These are phyloP conservation scores for Pseudomugil tenellus DNA, from an alignment of 2,797 vertebrate genomes.

Conservation along the genomic window DNA sequence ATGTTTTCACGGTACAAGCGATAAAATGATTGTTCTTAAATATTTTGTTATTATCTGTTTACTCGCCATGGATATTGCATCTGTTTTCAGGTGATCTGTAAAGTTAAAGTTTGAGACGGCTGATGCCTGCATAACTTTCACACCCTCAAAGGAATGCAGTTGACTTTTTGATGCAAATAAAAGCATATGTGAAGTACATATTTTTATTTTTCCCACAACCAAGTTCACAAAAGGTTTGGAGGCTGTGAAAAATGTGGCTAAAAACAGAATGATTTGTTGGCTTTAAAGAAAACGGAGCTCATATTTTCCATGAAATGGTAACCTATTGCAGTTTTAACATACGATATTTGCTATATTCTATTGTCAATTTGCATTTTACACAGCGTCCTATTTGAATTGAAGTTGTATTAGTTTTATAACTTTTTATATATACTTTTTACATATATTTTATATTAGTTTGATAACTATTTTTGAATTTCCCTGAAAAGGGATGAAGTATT, in stretches of 20 bases:
- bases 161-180: constrained; percentile 62
- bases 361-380: background rate
- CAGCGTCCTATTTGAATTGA: background rate
- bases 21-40: constrained; percentile 36
- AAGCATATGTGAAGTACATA: constrained; percentile 44
- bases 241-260: background rate
- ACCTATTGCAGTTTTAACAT: no score
- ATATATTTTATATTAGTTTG: no score
- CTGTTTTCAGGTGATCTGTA: constrained; percentile 31
- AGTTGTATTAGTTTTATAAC: no score
- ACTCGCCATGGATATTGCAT: constrained; percentile 42
- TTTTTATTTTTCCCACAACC: background rate
- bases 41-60: constrained; percentile 45
- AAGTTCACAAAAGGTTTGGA: background rate
- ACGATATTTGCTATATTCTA: background rate
- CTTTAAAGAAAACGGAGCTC: no score
- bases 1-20: constrained; percentile 24
- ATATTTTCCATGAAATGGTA: no score
- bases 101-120: constrained; percentile 11
- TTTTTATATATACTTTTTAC: no score
- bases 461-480: no score
- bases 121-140: constrained; percentile 45
- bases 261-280: background rate
- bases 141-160: constrained; percentile 32
- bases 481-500: no score